Evolutionary conservation across 1,140 invertebrate genomes (phyloP), one percentile per base, ranked within the genome.

Genomic region (Lordiphosa stackelbergi): DNA sequence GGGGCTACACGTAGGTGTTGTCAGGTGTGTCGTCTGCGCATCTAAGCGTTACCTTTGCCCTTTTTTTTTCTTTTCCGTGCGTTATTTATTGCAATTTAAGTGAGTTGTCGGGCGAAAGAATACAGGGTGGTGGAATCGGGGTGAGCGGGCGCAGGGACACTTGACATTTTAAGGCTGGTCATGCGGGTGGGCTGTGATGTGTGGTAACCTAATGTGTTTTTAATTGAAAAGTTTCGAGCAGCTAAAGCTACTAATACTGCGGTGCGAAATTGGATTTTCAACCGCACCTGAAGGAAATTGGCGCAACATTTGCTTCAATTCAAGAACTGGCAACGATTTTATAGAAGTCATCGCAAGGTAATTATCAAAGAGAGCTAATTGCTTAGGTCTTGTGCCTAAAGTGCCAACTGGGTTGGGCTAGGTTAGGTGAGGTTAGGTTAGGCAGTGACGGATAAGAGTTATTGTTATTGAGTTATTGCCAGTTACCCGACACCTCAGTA

Each of bases 11-110:
- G 51, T 62, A 66, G 66, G 62, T 71, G 66, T 71, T 69, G 66
- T 78, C 75, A 78, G 74, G 74, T 78, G 74, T 74, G 66, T 69
- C 51, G 54, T 56, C 51, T 69, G 55, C 35, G 49, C 57, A 53
- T 31, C 57, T 60, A 60, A 49, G 31, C 48, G 41, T 13, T 43
- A 35, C 45, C 38, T 69, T 48, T 62, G 55, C 55, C 64, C 54
- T 56, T 73, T 56, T 35, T 41, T 24, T 34, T 53, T 54, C 42
- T 58, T 60, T 52, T 49, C 55, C 58, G 37, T 75, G 42, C 56
- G 56, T 83, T 81, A 81, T 81, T 81, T 81, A 81, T 81, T 69
- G 77, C 72, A 66, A 66, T 81, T 81, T 81, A 81, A 81, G 77
- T 81, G 77, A 81, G 77, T 81, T 81, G 77, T 83, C 77, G 77